Conservation (phyloP, 2,113 vertebrate species). For the rabbit (Oryctolagus cuniculus) region mOryCun1.1 NC_091450.1:12658501-12659000, state of each 20-base stretch:
- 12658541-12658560: background rate
- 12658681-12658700: background rate
- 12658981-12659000: background rate
- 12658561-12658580: background rate
- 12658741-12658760: no score
- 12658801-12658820: background rate
- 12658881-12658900: background rate
- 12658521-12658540: no score
- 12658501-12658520: rapidly evolving
- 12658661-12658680: background rate
- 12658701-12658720: background rate
- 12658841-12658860: background rate
- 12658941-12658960: background rate
- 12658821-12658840: background rate
- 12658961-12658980: background rate
- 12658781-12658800: background rate
- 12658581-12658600: background rate
- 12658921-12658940: background rate
- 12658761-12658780: rapidly evolving
- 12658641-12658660: background rate
- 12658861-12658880: background rate
- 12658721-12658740: background rate
- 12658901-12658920: background rate
- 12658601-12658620: background rate
- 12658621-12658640: background rate